phyloP scores from a whole-genome alignment of 2,888 invertebrate genomes.

The Hirtodrosophila trivittata region DNA sequence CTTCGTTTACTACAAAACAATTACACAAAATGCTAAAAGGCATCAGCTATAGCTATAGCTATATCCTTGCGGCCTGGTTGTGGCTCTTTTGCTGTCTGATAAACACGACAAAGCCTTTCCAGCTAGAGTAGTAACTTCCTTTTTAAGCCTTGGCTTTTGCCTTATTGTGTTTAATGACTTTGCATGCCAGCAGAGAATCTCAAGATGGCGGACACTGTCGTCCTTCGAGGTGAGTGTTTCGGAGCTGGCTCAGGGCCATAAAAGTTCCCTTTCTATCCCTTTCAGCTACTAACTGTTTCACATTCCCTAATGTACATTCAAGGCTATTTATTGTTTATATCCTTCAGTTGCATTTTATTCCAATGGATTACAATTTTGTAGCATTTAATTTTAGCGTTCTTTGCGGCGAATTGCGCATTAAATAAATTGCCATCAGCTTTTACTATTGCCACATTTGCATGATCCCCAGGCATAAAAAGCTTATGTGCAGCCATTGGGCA shows the following conservation, averaged over 20 bases:
- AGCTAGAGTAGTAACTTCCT: constrained; percentile 39
- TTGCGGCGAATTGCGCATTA: constrained; percentile 43
- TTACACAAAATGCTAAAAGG: constrained; percentile 74
- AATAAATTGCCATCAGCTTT: constrained; percentile 58
- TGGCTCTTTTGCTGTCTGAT: constrained; percentile 50
- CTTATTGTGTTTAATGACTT: constrained; percentile 71
- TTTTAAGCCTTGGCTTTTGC: constrained; percentile 53
- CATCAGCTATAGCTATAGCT: constrained; percentile 41
- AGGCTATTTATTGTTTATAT: constrained; percentile 34
- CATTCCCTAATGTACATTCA: background rate
- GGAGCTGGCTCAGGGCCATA: background rate
- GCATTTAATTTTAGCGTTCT: constrained; percentile 18
- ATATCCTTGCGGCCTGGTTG: constrained; percentile 35
- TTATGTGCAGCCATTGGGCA: constrained; percentile 50
- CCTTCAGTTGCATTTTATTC: constrained; percentile 35
- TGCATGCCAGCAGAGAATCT: constrained; percentile 53
- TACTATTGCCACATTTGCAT: constrained; percentile 56
- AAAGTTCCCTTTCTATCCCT: constrained; percentile 4
- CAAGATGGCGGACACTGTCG: constrained; percentile 30
- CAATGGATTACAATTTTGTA: constrained; percentile 7
- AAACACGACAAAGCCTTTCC: constrained; percentile 64
- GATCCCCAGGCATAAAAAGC: constrained; percentile 14
- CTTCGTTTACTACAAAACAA: constrained; percentile 69
- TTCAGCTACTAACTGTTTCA: background rate
- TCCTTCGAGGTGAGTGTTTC: too few species aligned